phyloP scores from a whole-genome alignment of 2,888 invertebrate genomes.

The Sarcophaga caerulescens region DNA sequence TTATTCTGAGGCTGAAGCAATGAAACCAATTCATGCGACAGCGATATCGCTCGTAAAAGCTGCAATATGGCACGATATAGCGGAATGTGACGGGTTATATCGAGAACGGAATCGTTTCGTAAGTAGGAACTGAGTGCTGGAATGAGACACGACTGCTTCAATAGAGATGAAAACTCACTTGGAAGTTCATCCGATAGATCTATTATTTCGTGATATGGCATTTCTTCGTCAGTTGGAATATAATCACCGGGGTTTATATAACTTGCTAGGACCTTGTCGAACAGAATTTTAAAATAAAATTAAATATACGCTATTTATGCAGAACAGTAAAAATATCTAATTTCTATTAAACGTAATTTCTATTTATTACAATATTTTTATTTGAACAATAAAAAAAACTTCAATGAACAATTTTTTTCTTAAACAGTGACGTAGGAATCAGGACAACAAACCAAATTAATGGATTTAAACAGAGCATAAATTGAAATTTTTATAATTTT shows the following conservation, averaged over 20 bases:
- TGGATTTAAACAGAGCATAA: too few species aligned
- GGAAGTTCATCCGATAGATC: conserved; percentile 84
- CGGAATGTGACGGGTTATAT: conserved; percentile 98
- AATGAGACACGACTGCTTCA: conserved; percentile 91
- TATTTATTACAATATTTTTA: too few species aligned
- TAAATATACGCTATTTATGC: too few species aligned
- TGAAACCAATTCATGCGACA: conserved; percentile 84
- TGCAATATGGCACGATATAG: conserved; percentile 93
- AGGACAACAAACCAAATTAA: too few species aligned
- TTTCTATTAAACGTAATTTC: too few species aligned
- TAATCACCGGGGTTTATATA: conserved; percentile 90
- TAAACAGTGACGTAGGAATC: too few species aligned
- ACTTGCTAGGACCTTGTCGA: conserved; percentile 88
- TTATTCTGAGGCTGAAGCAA: conserved; percentile 84
- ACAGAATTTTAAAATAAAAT: background rate
- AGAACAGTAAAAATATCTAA: too few species aligned
- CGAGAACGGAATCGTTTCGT: conserved; percentile 96
- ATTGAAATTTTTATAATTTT: too few species aligned
- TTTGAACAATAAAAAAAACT: background rate
- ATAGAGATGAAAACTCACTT: conserved; percentile 87
- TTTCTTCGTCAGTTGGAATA: conserved; percentile 80
- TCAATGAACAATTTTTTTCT: background rate
- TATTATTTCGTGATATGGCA: conserved; percentile 80
- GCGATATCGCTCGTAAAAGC: conserved; percentile 88
- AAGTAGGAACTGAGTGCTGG: conserved; percentile 95